A percentile compares a stretch with the other conserved stretches of the same genome.
Conservation (phyloP, 2,888 invertebrate genomes). For the Nephrotoma flavescens region DNA sequence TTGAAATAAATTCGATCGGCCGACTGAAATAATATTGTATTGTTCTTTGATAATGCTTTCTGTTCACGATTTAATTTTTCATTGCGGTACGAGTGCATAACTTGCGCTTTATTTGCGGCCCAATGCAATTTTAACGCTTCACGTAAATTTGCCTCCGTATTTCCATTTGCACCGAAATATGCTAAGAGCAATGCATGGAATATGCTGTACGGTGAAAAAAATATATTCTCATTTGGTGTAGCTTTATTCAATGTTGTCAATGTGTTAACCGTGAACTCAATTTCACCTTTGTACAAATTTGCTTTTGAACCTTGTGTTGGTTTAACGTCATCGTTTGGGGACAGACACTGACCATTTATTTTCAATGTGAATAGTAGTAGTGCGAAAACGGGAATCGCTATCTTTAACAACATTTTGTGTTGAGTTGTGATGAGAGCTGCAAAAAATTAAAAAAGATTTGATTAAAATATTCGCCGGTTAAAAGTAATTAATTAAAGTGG, state of each 20-base stretch:
- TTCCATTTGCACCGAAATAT: slow-evolving; percentile 58
- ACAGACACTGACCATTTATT: slow-evolving; percentile 7
- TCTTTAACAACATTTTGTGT: not conserved
- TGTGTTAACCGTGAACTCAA: slow-evolving; percentile 54
- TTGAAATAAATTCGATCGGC: slow-evolving; percentile 59
- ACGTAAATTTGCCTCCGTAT: slow-evolving; percentile 43
- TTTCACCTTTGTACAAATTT: slow-evolving; percentile 41
- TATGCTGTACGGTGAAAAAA: slow-evolving; percentile 79
- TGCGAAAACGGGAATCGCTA: not conserved
- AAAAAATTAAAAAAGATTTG: not conserved
- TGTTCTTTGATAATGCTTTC: slow-evolving; percentile 34
- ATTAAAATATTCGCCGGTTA: too few relatives aligned
- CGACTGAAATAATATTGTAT: slow-evolving; percentile 49
- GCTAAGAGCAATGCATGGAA: slow-evolving; percentile 65
- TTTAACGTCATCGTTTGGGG: slow-evolving; percentile 7
- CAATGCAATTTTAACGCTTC: slow-evolving; percentile 23
- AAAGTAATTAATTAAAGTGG: too few relatives aligned
- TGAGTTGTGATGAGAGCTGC: not conserved
- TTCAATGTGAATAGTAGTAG: not conserved
- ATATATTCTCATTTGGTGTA: slow-evolving; percentile 57
- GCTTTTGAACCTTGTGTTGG: slow-evolving; percentile 8
- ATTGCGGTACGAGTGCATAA: slow-evolving; percentile 55
- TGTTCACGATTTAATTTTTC: slow-evolving; percentile 48
- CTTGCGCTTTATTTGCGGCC: slow-evolving; percentile 47
- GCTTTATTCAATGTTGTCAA: slow-evolving; percentile 49